These are phyloP conservation scores for Ceyx margarethae DNA, from an alignment of 2,113 vertebrate genomes.

Conservation along the genomic window DNA sequence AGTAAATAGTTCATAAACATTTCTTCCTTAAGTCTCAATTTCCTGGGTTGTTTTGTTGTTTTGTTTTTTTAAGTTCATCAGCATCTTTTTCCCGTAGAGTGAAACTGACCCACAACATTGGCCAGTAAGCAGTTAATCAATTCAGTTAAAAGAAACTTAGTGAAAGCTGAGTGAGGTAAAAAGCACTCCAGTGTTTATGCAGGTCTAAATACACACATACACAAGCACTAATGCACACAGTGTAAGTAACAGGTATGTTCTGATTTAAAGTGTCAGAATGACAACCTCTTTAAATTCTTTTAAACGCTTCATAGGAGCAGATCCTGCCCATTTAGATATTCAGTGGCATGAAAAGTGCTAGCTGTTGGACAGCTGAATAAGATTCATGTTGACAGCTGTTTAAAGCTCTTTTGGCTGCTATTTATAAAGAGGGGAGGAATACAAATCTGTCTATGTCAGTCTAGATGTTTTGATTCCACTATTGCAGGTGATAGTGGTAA, in stretches of 20 bases:
- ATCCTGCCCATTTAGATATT: slow-evolving; percentile 49
- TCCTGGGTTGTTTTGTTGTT: not conserved
- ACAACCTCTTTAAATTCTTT: slow-evolving; percentile 33
- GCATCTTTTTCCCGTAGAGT: fast-evolving
- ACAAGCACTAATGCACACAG: not conserved
- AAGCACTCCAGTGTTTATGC: not conserved
- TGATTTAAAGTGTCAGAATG: slow-evolving; percentile 33
- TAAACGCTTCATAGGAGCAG: slow-evolving; percentile 18
- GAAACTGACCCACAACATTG: not conserved
- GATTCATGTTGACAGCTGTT: slow-evolving; percentile 50
- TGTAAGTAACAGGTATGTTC: slow-evolving; percentile 20
- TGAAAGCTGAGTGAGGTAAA: not conserved
- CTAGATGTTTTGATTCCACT: slow-evolving; percentile 8
- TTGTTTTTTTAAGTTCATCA: not conserved
- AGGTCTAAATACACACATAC: not conserved
- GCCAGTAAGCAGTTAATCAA: not conserved
- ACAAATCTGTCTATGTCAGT: slow-evolving; percentile 5
- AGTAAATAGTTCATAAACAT: not conserved
- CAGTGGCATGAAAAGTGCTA: slow-evolving; percentile 47
- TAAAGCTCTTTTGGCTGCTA: slow-evolving; percentile 44
- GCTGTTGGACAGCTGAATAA: slow-evolving; percentile 25
- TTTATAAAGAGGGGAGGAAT: not conserved
- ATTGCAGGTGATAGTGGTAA: not conserved
- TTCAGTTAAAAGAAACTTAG: not conserved
- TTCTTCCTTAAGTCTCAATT: not conserved